Evolutionary conservation across 1,140 invertebrate genomes (phyloP).

Genomic region (Drosophila bipectinata): DNA sequence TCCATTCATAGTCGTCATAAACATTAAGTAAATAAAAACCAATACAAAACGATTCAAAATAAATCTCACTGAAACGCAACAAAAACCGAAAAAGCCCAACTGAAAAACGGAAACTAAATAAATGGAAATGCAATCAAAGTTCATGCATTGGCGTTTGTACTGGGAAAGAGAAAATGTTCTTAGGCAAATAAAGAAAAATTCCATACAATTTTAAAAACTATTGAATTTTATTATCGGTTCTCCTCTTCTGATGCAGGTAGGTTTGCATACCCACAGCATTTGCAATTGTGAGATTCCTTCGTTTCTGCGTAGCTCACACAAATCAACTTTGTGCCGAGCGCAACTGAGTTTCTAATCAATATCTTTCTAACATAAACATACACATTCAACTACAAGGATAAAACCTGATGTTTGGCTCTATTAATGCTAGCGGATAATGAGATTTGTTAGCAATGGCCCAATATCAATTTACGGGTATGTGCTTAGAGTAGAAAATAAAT

Average conservation of each 20-base stretch:
- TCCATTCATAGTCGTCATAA: slow-evolving; percentile 81
- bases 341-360: slow-evolving; percentile 30
- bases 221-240: slow-evolving; percentile 39
- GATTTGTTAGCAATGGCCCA: slow-evolving; percentile 19
- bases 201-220: slow-evolving; percentile 67
- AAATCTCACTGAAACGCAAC: slow-evolving; percentile 61
- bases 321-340: slow-evolving; percentile 30
- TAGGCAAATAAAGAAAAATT: slow-evolving; percentile 78
- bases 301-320: slow-evolving; percentile 18
- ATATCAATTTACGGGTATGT: slow-evolving; percentile 17
- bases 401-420: slow-evolving; percentile 18
- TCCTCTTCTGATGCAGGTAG: background rate
- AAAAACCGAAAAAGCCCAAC: slow-evolving; percentile 47
- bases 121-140: slow-evolving; percentile 63
- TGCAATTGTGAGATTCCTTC: slow-evolving; percentile 25
- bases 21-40: slow-evolving; percentile 72
- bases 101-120: slow-evolving; percentile 39
- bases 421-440: slow-evolving; percentile 15
- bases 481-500: slow-evolving; percentile 62
- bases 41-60: slow-evolving; percentile 38
- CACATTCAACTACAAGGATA: slow-evolving; percentile 36
- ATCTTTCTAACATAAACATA: slow-evolving; percentile 32
- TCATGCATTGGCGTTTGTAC: slow-evolving; percentile 52
- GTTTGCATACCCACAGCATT: background rate
- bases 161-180: slow-evolving; percentile 61